phyloP scores from a whole-genome alignment of 2,113 vertebrate species.

The Gobiocypris rarus region DNA sequence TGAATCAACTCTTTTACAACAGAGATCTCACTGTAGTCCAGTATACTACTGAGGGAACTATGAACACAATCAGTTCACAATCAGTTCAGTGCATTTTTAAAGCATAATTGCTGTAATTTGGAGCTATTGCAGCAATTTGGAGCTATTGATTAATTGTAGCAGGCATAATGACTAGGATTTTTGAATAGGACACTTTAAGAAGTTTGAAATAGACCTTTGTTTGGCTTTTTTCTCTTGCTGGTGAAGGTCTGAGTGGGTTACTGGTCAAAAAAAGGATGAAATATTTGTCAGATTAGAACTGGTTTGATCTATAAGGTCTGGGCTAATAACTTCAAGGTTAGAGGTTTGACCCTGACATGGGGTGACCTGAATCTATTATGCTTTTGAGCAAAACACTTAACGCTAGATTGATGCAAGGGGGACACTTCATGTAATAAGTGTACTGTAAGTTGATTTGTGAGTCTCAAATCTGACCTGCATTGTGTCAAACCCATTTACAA shows the following conservation, averaged over 20 bases:
- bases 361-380: neutral
- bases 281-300: neutral
- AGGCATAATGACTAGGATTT: neutral
- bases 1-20: neutral
- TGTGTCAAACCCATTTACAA: neutral
- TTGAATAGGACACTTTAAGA: conserved; percentile 45
- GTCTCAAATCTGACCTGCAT: neutral
- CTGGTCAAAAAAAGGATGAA: neutral
- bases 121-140: neutral
- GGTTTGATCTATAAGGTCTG: neutral
- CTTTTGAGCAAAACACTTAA: neutral
- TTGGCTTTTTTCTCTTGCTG: neutral
- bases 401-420: neutral
- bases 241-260: neutral
- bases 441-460: too few relatives aligned
- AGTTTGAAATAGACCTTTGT: conserved; percentile 28
- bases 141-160: conserved; percentile 3
- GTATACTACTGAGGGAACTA: neutral
- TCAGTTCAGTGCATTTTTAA: neutral
- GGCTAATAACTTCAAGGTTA: neutral
- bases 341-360: neutral
- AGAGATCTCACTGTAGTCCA: neutral
- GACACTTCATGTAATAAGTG: neutral
- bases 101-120: neutral
- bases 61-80: neutral